Percentiles rank a stretch among this genome's conserved stretches.
Evolutionary conservation across 2,888 invertebrate genomes (phyloP).

Genomic region (Mamestra brassicae): DNA sequence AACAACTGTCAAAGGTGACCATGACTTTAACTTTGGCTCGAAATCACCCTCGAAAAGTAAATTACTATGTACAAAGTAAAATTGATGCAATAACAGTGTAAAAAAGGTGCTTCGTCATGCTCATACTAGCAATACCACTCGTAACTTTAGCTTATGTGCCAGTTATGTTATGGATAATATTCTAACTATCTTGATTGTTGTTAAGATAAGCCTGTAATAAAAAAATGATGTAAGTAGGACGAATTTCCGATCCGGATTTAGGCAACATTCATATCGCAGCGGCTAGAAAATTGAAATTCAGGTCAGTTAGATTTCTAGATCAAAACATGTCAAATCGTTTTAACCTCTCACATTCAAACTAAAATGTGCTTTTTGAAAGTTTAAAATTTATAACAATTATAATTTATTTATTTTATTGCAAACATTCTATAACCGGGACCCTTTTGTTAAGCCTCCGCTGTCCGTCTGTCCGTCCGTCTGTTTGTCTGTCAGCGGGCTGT

Average conservation of each 20-base stretch:
- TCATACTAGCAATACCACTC: background rate
- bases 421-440: too few relatives aligned
- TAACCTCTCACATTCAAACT: too few relatives aligned
- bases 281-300: background rate
- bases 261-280: conserved; percentile 6
- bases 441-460: too few relatives aligned
- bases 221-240: conserved; percentile 32
- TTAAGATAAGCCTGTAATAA: conserved; percentile 36
- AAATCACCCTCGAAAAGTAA: conserved; percentile 5
- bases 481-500: too few relatives aligned
- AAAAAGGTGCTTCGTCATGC: conserved; percentile 1
- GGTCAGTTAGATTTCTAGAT: conserved; percentile 9
- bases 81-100: background rate
- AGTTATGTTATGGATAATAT: background rate
- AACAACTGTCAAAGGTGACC: background rate
- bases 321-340: background rate
- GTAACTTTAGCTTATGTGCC: background rate
- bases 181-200: conserved; percentile 20
- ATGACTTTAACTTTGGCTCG: background rate
- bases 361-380: too few relatives aligned
- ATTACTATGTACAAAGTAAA: background rate
- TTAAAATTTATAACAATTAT: too few relatives aligned
- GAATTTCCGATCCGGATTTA: conserved; percentile 31
- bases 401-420: too few relatives aligned
- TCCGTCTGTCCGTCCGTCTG: too few relatives aligned